A percentile compares a stretch with the other conserved stretches of the same genome.
phyloP scores from a whole-genome alignment of 1,140 invertebrate genomes.

The Melipona quadrifasciata region DNA sequence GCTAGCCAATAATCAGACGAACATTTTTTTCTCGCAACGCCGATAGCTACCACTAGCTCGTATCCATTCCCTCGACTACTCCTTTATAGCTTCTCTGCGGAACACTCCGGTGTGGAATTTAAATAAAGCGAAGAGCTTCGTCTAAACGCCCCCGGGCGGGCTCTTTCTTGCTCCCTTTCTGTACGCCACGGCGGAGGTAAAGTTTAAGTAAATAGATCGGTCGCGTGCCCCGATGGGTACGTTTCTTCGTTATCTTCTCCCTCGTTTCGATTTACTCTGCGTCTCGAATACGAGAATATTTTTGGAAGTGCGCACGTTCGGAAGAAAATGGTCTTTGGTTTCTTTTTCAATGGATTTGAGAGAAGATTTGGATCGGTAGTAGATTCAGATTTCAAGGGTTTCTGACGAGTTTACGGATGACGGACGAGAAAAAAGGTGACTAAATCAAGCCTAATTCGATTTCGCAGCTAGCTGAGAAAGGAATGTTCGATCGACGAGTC shows the following conservation, averaged over 20 bases:
- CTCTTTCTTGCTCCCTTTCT: constrained; percentile 10
- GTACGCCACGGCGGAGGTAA: background rate
- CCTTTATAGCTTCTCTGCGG: constrained; percentile 12
- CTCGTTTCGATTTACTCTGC: constrained; percentile 2
- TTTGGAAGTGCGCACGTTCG: too few relatives aligned
- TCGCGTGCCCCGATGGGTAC: background rate
- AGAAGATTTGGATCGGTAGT: too few relatives aligned
- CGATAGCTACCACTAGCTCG: constrained; percentile 23
- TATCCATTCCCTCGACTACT: constrained; percentile 55
- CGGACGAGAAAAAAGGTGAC: too few relatives aligned
- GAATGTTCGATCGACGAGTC: background rate
- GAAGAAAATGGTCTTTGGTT: background rate
- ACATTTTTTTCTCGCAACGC: constrained; percentile 38
- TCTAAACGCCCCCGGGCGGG: constrained; percentile 31
- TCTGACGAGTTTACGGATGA: too few relatives aligned
- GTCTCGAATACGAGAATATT: background rate
- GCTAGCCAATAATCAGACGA: constrained; percentile 34
- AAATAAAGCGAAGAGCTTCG: constrained; percentile 70
- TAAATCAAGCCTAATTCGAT: background rate
- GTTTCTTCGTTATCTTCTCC: background rate
- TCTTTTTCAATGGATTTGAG: background rate
- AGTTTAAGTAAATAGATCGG: constrained; percentile 15
- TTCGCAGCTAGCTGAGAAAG: background rate
- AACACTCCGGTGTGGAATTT: constrained; percentile 70
- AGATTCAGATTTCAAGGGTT: too few relatives aligned